These are phyloP conservation scores for Ellobium chinense DNA, from an alignment of 2,888 invertebrate species.

Conservation along the genomic window DNA sequence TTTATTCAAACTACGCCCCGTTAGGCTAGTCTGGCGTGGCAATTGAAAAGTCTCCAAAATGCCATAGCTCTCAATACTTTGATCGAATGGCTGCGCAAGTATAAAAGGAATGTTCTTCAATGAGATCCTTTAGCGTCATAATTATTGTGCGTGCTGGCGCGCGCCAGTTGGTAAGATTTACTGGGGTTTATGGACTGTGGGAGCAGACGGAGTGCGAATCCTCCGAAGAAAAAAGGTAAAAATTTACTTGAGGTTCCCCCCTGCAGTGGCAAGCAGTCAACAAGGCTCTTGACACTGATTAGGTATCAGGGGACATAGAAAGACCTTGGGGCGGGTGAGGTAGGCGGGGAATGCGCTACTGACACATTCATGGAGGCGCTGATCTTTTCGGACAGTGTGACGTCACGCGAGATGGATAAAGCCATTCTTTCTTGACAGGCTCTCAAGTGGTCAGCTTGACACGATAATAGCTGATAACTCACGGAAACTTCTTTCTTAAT, in stretches of 20 bases:
- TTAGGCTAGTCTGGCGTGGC: too few species aligned
- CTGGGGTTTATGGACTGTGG: not conserved
- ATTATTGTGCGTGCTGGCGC: not conserved
- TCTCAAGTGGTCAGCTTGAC: not conserved
- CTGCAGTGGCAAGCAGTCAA: not conserved
- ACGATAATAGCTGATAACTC: constrained; percentile 7
- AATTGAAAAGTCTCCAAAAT: not conserved
- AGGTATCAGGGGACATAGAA: not conserved
- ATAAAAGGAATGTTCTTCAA: not conserved
- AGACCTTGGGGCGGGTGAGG: not conserved
- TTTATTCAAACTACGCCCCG: too few species aligned
- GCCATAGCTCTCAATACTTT: not conserved
- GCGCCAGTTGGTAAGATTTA: not conserved
- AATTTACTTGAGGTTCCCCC: not conserved
- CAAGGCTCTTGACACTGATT: constrained; percentile 35
- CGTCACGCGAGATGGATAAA: not conserved
- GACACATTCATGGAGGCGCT: not conserved
- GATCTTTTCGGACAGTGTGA: not conserved
- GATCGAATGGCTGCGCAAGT: not conserved
- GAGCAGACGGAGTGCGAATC: not conserved
- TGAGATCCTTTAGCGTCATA: not conserved
- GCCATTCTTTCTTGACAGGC: too few species aligned
- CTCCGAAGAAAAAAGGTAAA: not conserved
- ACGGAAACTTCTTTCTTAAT: not conserved
- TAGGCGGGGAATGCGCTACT: not conserved